phyloP scores from a whole-genome alignment of 2,888 invertebrate species.

The Chouioia cunea region DNA sequence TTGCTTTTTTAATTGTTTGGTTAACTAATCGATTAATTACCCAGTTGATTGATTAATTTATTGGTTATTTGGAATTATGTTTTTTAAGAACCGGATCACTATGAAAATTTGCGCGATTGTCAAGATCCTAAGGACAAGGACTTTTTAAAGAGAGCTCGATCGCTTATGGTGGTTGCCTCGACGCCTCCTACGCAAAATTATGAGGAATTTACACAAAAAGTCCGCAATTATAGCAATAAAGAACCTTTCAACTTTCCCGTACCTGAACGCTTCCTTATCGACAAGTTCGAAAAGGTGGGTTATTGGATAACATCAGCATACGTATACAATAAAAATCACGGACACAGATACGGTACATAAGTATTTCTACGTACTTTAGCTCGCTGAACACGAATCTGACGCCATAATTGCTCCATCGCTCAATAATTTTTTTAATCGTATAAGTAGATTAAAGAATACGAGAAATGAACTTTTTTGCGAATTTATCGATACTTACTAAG shows the following conservation, averaged over 20 bases:
- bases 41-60: neutral
- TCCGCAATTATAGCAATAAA: constrained; percentile 81
- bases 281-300: constrained; percentile 64
- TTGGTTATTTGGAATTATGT: neutral
- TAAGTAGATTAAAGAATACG: too few species aligned
- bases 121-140: constrained; percentile 74
- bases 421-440: too few species aligned
- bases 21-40: neutral
- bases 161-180: constrained; percentile 89
- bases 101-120: constrained; percentile 74
- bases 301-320: neutral
- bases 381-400: too few species aligned
- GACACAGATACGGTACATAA: too few species aligned
- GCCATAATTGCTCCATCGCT: too few species aligned
- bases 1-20: neutral
- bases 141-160: constrained; percentile 80
- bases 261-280: constrained; percentile 75
- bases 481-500: too few species aligned
- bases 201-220: constrained; percentile 83
- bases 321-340: too few species aligned
- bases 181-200: constrained; percentile 84
- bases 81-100: constrained; percentile 70
- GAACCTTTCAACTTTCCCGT: constrained; percentile 85
- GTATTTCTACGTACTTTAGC: too few species aligned
- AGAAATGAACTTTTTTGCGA: too few species aligned